Evolutionary conservation across 1,140 invertebrate species (phyloP).

Genomic region (Stegodyphus dumicola): DNA sequence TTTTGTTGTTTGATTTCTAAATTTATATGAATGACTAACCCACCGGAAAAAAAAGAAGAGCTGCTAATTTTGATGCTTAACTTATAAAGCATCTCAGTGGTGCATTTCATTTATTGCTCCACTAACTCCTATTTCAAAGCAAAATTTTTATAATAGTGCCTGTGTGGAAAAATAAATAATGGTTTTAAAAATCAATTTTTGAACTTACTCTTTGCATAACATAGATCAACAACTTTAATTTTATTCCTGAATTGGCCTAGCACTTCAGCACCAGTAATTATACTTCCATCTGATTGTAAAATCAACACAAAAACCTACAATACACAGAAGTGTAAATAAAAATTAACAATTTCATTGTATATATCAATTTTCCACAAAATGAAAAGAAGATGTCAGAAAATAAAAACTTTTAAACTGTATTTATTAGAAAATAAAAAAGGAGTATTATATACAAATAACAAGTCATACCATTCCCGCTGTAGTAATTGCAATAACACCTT

Average conservation of each 20-base stretch:
- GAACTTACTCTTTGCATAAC: conserved; percentile 77
- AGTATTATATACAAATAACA: too few relatives aligned
- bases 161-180: too few relatives aligned
- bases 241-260: conserved; percentile 79
- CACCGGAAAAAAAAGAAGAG: too few relatives aligned
- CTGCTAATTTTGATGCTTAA: too few relatives aligned
- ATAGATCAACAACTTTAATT: conserved; percentile 80
- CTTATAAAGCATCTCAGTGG: too few relatives aligned
- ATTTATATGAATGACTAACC: too few relatives aligned
- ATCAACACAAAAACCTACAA: conserved; percentile 62
- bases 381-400: neutral
- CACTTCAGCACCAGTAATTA: conserved; percentile 71
- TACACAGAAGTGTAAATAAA: neutral
- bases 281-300: conserved; percentile 60
- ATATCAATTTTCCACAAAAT: neutral
- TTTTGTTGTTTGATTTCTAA: too few relatives aligned
- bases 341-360: neutral
- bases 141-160: too few relatives aligned
- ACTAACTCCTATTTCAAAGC: too few relatives aligned
- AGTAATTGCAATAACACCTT: conserved; percentile 84
- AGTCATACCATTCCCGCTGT: conserved; percentile 81
- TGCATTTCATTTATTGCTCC: too few relatives aligned
- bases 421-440: too few relatives aligned
- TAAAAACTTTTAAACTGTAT: neutral
- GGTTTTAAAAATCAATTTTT: too few relatives aligned